phyloP scores from a whole-genome alignment of 2,888 invertebrate species.

The Yponomeuta evonymella region DNA sequence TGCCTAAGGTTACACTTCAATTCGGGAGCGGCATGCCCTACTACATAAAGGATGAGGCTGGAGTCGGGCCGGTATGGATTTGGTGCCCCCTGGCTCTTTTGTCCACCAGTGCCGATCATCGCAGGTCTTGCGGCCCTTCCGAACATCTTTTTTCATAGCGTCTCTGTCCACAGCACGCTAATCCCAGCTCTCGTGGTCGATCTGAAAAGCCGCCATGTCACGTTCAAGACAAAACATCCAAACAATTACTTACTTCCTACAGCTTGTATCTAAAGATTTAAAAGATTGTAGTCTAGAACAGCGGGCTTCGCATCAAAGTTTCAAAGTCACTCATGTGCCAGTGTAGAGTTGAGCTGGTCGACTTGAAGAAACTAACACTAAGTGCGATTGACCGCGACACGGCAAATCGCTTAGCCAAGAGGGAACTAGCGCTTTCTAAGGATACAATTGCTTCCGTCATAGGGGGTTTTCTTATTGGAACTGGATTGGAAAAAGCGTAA shows the following conservation, averaged over 20 bases:
- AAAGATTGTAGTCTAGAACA: neutral
- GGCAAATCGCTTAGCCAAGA: conserved; percentile 60
- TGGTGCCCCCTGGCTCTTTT: no score
- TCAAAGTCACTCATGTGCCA: conserved; percentile 38
- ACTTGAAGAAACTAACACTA: conserved; percentile 47
- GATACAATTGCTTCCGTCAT: neutral
- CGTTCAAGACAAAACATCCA: neutral
- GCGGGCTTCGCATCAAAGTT: conserved; percentile 27
- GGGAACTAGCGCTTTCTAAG: neutral
- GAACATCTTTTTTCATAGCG: no score
- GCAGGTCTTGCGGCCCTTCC: no score
- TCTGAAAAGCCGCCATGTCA: no score
- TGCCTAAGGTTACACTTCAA: no score
- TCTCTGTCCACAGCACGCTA: no score
- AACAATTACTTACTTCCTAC: neutral
- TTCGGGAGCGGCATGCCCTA: no score
- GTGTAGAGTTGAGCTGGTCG: conserved; percentile 25
- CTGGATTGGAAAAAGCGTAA: neutral
- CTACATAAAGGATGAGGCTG: no score
- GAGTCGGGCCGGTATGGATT: no score
- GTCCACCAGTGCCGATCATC: no score
- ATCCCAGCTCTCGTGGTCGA: no score
- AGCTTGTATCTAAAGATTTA: neutral
- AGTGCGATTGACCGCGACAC: conserved; percentile 64
- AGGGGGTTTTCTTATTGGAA: neutral